A percentile compares a stretch with the other conserved stretches of the same genome.
These are phyloP conservation scores for Sycobia sp. DNA, from an alignment of 1,140 invertebrate species.

Conservation along the genomic window DNA sequence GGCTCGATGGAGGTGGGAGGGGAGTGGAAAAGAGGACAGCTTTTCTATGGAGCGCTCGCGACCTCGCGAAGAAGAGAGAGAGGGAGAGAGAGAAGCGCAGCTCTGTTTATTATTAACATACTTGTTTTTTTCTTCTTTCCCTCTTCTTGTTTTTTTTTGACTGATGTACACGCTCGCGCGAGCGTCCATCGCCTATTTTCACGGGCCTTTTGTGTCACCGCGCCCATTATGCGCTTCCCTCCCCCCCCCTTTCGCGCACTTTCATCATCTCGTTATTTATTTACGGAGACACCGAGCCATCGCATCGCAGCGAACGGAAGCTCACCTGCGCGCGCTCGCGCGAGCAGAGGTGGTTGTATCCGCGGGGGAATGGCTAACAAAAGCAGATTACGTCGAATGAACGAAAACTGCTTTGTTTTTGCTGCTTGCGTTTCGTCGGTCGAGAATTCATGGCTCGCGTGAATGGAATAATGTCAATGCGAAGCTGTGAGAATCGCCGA, in stretches of 20 bases:
- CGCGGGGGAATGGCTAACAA: not conserved
- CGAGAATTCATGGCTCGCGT: too few species aligned
- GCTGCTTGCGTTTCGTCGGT: too few species aligned
- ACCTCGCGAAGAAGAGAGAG: too few species aligned
- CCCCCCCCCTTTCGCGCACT: not conserved
- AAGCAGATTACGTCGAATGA: slow-evolving; percentile 17
- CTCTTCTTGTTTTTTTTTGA: too few species aligned
- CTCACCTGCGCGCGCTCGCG: too few species aligned
- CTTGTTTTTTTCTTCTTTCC: too few species aligned
- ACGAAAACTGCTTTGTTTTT: slow-evolving; percentile 5
- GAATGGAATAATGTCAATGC: too few species aligned
- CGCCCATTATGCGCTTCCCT: not conserved
- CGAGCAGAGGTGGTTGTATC: not conserved
- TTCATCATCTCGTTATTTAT: slow-evolving; percentile 18
- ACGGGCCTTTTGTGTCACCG: slow-evolving; percentile 43
- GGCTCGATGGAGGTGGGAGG: too few species aligned
- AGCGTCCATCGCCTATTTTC: slow-evolving; percentile 38
- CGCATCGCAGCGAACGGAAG: slow-evolving; percentile 6
- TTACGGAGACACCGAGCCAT: slow-evolving; percentile 3
- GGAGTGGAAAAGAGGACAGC: slow-evolving; percentile 1
- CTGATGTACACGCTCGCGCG: too few species aligned
- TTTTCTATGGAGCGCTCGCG: slow-evolving; percentile 14
- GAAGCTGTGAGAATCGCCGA: too few species aligned
- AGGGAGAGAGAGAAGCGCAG: too few species aligned
- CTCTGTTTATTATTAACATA: slow-evolving; percentile 43